Conservation (phyloP, 2,888 invertebrate genomes). For the Perizoma affinitatum region DNA sequence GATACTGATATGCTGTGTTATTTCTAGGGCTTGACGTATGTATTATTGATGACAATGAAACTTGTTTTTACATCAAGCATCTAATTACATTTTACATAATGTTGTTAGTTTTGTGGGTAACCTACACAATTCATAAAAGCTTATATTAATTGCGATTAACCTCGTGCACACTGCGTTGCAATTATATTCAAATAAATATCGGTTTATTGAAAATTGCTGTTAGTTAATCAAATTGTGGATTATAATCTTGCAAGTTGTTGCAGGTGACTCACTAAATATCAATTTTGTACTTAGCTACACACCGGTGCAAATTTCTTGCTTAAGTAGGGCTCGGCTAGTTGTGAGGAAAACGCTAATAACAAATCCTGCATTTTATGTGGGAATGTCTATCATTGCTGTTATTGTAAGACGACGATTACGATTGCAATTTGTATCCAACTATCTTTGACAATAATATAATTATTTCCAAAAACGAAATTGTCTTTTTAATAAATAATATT, state of each 20-base stretch:
- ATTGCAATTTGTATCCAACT: slow-evolving; percentile 10
- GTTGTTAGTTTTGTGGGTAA: slow-evolving; percentile 12
- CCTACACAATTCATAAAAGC: slow-evolving; percentile 8
- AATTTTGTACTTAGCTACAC: slow-evolving; percentile 45
- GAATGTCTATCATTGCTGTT: slow-evolving; percentile 53
- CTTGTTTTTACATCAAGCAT: neutral
- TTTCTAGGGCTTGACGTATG: slow-evolving; percentile 1
- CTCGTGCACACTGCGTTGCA: slow-evolving; percentile 21
- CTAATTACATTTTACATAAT: neutral
- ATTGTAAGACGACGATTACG: slow-evolving; percentile 41
- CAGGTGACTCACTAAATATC: slow-evolving; percentile 52
- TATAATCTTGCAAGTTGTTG: slow-evolving; percentile 38
- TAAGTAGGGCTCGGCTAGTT: slow-evolving; percentile 48
- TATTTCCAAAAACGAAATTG: no score
- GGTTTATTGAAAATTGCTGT: slow-evolving; percentile 25
- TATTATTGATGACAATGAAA: neutral
- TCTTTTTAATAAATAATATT: no score
- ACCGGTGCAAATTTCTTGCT: slow-evolving; percentile 57
- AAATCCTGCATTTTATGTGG: slow-evolving; percentile 51
- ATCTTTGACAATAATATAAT: slow-evolving; percentile 8
- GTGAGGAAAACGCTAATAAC: slow-evolving; percentile 57
- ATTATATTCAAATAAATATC: slow-evolving; percentile 27
- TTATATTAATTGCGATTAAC: slow-evolving; percentile 27
- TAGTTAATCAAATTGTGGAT: slow-evolving; percentile 38
- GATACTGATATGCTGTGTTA: slow-evolving; percentile 13